phyloP scores from a whole-genome alignment of 2,797 vertebrate genomes.

The Sphenopsis melanotis region DNA sequence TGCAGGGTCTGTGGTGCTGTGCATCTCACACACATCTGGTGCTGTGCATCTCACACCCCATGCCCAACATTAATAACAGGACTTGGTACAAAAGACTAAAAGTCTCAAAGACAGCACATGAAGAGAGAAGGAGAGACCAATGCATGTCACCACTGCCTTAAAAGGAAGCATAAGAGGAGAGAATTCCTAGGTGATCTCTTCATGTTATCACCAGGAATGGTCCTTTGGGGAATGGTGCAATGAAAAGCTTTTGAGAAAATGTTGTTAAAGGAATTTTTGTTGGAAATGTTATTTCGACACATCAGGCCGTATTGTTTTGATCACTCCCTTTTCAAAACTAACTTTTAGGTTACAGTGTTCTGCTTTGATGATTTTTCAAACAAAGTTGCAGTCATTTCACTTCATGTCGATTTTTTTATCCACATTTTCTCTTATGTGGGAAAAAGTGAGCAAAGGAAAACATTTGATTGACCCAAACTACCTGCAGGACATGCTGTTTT shows the following conservation, averaged over 20 bases:
- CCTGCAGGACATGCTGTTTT: neutral
- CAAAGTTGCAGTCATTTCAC: neutral
- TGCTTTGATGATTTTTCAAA: conserved; percentile 58
- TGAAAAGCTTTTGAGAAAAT: conserved; percentile 7
- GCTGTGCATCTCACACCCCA: neutral
- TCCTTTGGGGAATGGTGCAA: neutral
- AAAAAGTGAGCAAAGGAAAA: conserved; percentile 9
- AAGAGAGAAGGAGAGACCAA: neutral
- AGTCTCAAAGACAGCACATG: neutral
- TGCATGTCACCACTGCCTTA: neutral
- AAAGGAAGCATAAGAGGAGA: neutral
- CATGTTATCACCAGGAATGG: neutral
- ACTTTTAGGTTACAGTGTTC: conserved; percentile 35
- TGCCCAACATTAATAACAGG: neutral
- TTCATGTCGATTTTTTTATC: conserved; percentile 25
- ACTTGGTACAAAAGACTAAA: neutral
- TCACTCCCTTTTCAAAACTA: conserved; percentile 28
- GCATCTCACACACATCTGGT: neutral
- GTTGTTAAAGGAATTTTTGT: conserved; percentile 26
- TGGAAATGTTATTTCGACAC: conserved; percentile 7
- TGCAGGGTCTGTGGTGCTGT: neutral
- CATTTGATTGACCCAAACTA: conserved; percentile 32
- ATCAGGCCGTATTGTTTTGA: conserved; percentile 35
- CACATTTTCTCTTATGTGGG: neutral
- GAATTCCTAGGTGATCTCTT: neutral